Conservation (phyloP, 2,113 vertebrate genomes). For the Labeo rohita region DNA sequence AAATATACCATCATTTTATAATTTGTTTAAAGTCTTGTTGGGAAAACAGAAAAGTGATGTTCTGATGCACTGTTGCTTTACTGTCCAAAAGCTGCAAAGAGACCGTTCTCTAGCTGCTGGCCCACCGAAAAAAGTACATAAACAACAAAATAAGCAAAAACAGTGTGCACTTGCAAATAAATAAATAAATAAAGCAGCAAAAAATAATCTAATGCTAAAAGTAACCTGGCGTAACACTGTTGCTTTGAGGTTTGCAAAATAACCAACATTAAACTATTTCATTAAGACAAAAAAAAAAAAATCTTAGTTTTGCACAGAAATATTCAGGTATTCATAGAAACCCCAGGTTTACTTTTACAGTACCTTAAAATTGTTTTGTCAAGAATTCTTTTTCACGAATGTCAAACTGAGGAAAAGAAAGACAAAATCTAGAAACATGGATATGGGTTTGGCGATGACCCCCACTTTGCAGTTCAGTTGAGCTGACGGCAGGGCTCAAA, state of each 20-base stretch:
- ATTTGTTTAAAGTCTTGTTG: not conserved
- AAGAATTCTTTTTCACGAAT: constrained; percentile 60
- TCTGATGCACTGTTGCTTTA: constrained; percentile 16
- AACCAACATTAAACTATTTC: constrained; percentile 56
- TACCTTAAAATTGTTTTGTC: constrained; percentile 64
- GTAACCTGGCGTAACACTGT: constrained; percentile 63
- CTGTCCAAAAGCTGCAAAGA: constrained; percentile 42
- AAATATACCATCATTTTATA: not conserved
- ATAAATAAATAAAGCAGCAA: constrained; percentile 30
- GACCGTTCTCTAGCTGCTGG: constrained; percentile 67
- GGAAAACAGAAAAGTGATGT: not conserved
- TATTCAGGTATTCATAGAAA: constrained; percentile 76
- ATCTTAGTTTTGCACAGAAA: constrained; percentile 70
- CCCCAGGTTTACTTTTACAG: constrained; percentile 71
- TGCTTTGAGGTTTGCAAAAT: constrained; percentile 62
- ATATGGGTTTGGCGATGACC: not conserved
- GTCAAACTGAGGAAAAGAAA: constrained; percentile 72
- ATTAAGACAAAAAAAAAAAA: not conserved
- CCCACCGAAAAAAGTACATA: constrained; percentile 62
- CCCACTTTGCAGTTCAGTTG: constrained; percentile 80
- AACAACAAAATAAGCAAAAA: constrained; percentile 62
- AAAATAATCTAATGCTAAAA: constrained; percentile 35
- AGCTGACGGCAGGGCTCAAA: constrained; percentile 93
- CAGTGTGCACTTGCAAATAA: constrained; percentile 63
- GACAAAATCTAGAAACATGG: constrained; percentile 73